These are phyloP conservation scores for Pseudorectes ferrugineus DNA, from an alignment of 2,113 vertebrate species.

Conservation along the genomic window DNA sequence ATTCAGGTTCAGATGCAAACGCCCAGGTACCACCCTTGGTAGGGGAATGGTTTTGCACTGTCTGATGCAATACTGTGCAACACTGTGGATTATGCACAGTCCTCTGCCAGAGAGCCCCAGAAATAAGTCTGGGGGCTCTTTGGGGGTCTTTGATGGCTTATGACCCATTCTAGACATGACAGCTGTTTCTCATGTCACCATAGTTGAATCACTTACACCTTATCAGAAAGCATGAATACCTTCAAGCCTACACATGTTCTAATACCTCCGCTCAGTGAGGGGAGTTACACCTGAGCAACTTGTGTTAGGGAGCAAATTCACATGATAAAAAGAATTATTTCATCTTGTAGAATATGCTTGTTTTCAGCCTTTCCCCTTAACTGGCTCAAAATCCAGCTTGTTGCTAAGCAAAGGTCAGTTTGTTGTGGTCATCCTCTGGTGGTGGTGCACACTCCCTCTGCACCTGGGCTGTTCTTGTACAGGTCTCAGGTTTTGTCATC, in stretches of 20 bases:
- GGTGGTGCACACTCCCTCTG: too few species aligned
- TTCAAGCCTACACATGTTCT: background rate
- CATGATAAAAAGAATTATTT: background rate
- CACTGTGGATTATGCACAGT: background rate
- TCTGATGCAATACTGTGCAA: background rate
- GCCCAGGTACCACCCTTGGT: fast-evolving
- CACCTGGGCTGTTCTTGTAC: background rate
- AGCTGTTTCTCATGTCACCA: fast-evolving
- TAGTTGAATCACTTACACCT: background rate
- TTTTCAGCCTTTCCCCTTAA: background rate
- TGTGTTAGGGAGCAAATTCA: background rate
- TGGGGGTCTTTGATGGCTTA: background rate
- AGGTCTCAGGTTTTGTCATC: background rate
- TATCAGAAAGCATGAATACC: background rate
- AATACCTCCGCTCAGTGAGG: fast-evolving
- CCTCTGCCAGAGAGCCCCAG: background rate
- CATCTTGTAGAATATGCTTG: background rate
- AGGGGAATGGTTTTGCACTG: background rate
- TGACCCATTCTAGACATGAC: background rate
- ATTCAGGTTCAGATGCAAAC: fast-evolving
- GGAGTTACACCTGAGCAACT: background rate
- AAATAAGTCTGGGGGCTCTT: background rate
- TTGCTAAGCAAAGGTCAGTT: background rate
- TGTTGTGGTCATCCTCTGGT: background rate
- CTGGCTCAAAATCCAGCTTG: background rate